Conservation (phyloP, 2,113 vertebrate species). For the Ceyx melanurus region DNA sequence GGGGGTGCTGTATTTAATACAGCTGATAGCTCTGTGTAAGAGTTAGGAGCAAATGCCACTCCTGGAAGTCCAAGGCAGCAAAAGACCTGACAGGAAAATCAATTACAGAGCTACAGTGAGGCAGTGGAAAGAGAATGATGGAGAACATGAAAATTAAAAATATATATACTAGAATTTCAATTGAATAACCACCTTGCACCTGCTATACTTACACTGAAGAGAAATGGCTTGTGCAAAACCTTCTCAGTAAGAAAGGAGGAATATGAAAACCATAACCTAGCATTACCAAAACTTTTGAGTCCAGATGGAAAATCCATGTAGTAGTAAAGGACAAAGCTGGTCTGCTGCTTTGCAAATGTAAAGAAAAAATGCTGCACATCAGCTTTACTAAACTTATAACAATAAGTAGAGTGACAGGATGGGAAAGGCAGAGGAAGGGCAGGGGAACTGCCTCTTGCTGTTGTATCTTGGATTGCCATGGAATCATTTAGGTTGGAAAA, state of each 20-base stretch:
- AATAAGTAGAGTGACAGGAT: too few relatives aligned
- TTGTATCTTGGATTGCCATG: too few relatives aligned
- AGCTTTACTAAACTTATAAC: not conserved
- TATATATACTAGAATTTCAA: not conserved
- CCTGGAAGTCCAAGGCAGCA: not conserved
- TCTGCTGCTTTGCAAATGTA: not conserved
- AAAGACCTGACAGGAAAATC: constrained; percentile 28
- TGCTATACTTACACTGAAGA: not conserved
- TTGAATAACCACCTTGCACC: constrained; percentile 29
- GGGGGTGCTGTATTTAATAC: not conserved
- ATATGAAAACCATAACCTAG: not conserved
- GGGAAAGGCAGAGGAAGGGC: too few relatives aligned
- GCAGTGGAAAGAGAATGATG: constrained; percentile 37
- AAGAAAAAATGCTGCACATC: not conserved
- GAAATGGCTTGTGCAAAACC: not conserved
- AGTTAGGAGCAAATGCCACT: not conserved
- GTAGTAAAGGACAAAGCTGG: not conserved
- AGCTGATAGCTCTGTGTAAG: not conserved
- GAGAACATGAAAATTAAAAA: not conserved
- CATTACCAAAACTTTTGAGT: not conserved
- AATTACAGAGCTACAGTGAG: not conserved
- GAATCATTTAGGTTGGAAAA: too few relatives aligned
- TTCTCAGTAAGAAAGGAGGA: not conserved
- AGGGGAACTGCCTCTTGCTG: too few relatives aligned
- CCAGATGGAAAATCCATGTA: not conserved